Conservation (phyloP, 2,113 vertebrate species). For the Noctilio leporinus region DNA sequence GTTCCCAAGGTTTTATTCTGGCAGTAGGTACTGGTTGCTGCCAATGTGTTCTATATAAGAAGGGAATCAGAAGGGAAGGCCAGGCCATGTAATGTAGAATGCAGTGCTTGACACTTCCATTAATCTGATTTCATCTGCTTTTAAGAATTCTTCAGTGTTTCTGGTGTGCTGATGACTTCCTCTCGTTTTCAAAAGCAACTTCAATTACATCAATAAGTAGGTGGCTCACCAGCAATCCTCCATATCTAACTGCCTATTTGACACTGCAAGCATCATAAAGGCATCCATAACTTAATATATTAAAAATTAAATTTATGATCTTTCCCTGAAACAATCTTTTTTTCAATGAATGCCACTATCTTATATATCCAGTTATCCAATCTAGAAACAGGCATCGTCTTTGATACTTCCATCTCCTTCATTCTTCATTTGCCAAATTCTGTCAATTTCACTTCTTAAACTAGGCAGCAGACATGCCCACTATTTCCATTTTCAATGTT, state of each 20-base stretch:
- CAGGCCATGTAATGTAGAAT: background rate
- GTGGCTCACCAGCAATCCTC: background rate
- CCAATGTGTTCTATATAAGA: background rate
- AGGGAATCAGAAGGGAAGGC: background rate
- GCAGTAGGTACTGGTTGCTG: background rate
- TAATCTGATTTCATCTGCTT: constrained; percentile 2
- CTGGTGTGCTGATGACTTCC: background rate
- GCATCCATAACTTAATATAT: background rate
- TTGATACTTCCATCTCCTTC: background rate
- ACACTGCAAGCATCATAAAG: background rate
- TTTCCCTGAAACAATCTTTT: background rate
- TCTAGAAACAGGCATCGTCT: background rate
- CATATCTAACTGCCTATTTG: background rate
- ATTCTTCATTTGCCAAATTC: background rate
- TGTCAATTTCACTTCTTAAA: background rate
- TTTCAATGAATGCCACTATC: background rate
- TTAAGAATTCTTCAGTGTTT: constrained; percentile 32
- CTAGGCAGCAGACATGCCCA: background rate
- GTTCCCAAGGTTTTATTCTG: background rate
- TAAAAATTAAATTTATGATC: background rate
- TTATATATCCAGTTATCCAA: background rate
- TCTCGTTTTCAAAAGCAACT: constrained; percentile 37
- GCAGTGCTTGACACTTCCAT: background rate
- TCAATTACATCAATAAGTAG: background rate
- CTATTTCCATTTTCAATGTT: background rate